Conservation (phyloP, 2,888 invertebrate species). For the Epistrophe grossulariae region DNA sequence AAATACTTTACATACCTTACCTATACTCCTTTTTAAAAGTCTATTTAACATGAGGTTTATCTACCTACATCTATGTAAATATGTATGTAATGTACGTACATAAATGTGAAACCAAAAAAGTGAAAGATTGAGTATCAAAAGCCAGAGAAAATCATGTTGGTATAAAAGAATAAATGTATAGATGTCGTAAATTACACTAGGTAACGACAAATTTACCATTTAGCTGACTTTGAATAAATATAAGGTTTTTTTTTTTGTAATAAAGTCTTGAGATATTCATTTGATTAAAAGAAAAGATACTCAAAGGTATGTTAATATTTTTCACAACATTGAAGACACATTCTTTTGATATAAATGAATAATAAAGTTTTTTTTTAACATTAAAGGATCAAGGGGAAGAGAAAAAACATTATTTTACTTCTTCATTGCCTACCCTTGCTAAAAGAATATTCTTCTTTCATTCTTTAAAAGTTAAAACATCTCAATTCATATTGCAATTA, state of each 20-base stretch:
- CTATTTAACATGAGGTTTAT: neutral
- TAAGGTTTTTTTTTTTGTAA: neutral
- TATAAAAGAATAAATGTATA: neutral
- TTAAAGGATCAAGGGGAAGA: neutral
- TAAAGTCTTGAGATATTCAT: neutral
- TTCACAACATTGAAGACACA: neutral
- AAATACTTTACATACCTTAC: neutral
- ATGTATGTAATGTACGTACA: neutral
- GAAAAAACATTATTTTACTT: no score
- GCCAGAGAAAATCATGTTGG: neutral
- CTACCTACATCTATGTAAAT: neutral
- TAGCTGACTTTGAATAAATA: neutral
- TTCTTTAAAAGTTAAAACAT: no score
- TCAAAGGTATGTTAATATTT: neutral
- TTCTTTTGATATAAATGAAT: neutral
- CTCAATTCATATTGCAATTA: no score
- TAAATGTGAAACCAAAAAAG: neutral
- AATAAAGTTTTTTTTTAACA: neutral
- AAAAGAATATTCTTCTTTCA: no score
- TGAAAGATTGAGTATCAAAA: neutral
- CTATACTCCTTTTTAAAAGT: conserved; percentile 6
- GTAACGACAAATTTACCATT: neutral
- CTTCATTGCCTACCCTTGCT: no score
- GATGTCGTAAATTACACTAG: neutral
- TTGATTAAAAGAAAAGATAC: neutral